These are phyloP conservation scores for Aplodontia rufa DNA, from an alignment of 2,113 vertebrate genomes.

Conservation along the genomic window DNA sequence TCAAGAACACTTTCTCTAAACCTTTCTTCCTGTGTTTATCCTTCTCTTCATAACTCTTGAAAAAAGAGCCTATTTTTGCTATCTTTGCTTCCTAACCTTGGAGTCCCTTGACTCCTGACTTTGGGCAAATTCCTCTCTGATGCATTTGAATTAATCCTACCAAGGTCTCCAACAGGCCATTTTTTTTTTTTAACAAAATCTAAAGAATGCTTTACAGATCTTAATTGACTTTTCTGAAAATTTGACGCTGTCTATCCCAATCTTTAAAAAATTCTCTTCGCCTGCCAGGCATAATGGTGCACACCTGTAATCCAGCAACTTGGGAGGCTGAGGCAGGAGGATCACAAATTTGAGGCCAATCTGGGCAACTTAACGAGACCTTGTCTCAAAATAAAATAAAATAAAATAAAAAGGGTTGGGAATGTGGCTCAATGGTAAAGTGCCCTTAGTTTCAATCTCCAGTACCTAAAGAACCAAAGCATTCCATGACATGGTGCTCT, in stretches of 20 bases:
- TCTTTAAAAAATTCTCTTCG: not conserved
- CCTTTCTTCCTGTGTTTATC: not conserved
- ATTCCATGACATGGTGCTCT: not conserved
- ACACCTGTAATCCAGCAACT: too few species aligned
- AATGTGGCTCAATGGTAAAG: too few species aligned
- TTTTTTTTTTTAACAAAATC: constrained; percentile 35
- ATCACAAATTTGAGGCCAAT: too few species aligned
- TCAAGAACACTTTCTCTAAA: not conserved
- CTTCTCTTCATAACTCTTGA: not conserved
- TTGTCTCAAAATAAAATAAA: too few species aligned
- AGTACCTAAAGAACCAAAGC: not conserved
- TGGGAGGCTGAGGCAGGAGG: too few species aligned
- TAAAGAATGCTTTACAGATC: not conserved
- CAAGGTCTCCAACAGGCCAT: not conserved
- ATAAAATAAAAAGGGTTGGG: too few species aligned
- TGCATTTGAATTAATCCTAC: not conserved
- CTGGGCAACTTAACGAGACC: too few species aligned
- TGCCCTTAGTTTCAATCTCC: too few species aligned
- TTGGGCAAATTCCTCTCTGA: not conserved
- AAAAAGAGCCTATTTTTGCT: not conserved
- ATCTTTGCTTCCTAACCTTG: not conserved
- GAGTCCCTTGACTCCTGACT: not conserved
- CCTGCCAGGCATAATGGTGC: too few species aligned
- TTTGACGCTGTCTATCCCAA: not conserved
- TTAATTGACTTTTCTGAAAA: not conserved